Conservation (phyloP, 2,797 vertebrate genomes). For the Neomorphus geoffroyi region DNA sequence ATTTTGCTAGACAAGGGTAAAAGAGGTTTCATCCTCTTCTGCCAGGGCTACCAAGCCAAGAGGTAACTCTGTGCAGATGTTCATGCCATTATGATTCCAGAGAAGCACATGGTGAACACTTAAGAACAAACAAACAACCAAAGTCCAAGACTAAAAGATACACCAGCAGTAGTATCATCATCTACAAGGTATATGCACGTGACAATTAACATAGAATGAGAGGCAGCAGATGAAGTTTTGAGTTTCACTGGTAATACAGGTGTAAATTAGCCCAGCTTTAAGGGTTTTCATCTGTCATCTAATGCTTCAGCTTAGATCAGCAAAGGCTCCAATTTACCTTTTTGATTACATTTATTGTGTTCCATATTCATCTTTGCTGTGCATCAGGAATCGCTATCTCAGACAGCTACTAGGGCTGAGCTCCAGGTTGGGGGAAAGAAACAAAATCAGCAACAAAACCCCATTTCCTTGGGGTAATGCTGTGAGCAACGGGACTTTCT, state of each 20-base stretch:
- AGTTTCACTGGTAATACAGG: neutral
- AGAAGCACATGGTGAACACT: neutral
- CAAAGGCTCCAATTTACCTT: neutral
- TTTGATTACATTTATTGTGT: neutral
- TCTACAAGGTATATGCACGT: neutral
- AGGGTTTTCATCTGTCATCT: neutral
- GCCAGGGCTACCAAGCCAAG: neutral
- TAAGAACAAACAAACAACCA: neutral
- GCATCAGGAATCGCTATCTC: neutral
- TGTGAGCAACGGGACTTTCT: neutral
- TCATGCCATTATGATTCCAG: neutral
- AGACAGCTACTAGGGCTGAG: neutral
- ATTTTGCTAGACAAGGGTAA: neutral
- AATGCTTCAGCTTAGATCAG: neutral
- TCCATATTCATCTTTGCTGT: neutral
- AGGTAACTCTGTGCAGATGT: neutral
- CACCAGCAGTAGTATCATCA: neutral
- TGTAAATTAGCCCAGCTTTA: neutral
- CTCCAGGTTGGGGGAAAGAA: neutral
- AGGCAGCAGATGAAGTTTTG: neutral
- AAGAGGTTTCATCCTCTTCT: neutral
- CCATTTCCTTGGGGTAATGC: neutral
- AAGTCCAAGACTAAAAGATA: neutral
- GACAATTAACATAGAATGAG: neutral
- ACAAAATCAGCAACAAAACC: neutral